Base-by-base conservation (phyloP, 2,888 invertebrate genomes). In the Busseola fusca region DNA sequence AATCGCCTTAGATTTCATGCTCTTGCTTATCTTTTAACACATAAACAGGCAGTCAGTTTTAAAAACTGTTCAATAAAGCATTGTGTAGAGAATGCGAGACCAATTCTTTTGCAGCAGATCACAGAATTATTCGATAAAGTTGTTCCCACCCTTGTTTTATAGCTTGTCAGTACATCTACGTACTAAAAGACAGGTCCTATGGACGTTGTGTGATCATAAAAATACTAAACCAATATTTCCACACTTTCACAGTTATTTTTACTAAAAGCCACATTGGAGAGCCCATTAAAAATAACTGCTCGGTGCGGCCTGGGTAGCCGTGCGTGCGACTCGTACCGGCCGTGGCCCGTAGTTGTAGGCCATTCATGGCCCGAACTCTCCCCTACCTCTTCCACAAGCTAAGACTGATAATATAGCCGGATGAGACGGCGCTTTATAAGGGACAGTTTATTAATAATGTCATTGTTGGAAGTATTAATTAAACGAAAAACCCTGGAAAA, bases 261-360 rank as follows among this genome's bases (percentile, higher is more conserved):
- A 69, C n/a, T 66, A 59, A 77, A 76, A 34, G 52, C 16, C 40
- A 64, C 57, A 67, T 77, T 84, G 78, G 71, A 74, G 54, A 72
- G 54, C 34, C 64, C 71, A 82, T 83, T 83, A 76, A 83, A 83
- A 83, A 80, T 78, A 84, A 71, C 69, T 63, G 59, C 54, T 72
- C 62, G 12, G 76, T 72, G 57, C 54, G 48, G 54, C 42, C 59
- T 30, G 56, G 54, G 68, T 68, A 14, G n/a, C 12, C 57, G 65
- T 75, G 78, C 75, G 80, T 65, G 79, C n/a, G 60, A 79, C 57
- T 50, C 40, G 57, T 72, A 68, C 54, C 60, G 45, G 64, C 72
- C 58, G 58, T 62, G 60, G 68, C 37, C 57, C n/a, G 27, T 72
- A 57, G 73, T 69, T 60, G 78, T 69, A 52, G 72, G 74, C 72